Evolutionary conservation across 1,140 invertebrate genomes (phyloP).

Genomic region (Drosophila equinoxialis): DNA sequence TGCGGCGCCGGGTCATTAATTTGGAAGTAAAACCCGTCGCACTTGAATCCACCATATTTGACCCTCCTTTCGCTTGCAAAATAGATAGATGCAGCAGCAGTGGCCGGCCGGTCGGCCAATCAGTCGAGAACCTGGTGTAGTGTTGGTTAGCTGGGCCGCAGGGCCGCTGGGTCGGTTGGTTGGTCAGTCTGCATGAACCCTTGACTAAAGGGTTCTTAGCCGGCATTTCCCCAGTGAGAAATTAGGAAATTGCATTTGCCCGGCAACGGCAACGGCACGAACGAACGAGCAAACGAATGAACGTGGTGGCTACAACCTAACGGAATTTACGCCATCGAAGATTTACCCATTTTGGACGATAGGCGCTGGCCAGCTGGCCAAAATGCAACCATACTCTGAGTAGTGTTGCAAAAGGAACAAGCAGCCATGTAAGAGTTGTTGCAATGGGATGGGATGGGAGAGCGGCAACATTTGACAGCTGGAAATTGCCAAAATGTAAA

Average conservation of each 20-base stretch:
- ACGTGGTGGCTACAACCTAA: conserved; percentile 41
- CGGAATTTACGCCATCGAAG: conserved; percentile 72
- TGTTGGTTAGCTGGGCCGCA: conserved; percentile 25
- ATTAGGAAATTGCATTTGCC: conserved; percentile 82
- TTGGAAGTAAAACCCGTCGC: conserved; percentile 54
- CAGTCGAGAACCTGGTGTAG: conserved; percentile 19
- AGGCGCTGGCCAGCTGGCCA: conserved; percentile 24
- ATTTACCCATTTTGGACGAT: conserved; percentile 35
- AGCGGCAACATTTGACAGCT: conserved; percentile 51
- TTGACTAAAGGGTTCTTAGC: conserved; percentile 51
- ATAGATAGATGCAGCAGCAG: not conserved
- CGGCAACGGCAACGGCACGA: not conserved
- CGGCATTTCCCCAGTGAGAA: conserved; percentile 76
- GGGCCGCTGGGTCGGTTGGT: conserved; percentile 1
- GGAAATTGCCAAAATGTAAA: conserved; percentile 82
- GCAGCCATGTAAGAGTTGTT: not conserved
- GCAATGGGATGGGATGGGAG: too few species aligned
- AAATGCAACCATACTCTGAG: conserved; percentile 43
- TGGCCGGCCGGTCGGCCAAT: conserved; percentile 9
- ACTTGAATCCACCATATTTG: conserved; percentile 40
- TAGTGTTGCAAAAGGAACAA: conserved; percentile 1
- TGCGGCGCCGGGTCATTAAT: conserved; percentile 76
- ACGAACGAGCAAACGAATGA: conserved; percentile 28
- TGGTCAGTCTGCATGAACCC: conserved; percentile 23
- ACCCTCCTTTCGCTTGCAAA: not conserved